Percentiles rank a stretch among this genome's conserved stretches.
phyloP scores from a whole-genome alignment of 2,888 invertebrate species.

The Chironomus tentans region DNA sequence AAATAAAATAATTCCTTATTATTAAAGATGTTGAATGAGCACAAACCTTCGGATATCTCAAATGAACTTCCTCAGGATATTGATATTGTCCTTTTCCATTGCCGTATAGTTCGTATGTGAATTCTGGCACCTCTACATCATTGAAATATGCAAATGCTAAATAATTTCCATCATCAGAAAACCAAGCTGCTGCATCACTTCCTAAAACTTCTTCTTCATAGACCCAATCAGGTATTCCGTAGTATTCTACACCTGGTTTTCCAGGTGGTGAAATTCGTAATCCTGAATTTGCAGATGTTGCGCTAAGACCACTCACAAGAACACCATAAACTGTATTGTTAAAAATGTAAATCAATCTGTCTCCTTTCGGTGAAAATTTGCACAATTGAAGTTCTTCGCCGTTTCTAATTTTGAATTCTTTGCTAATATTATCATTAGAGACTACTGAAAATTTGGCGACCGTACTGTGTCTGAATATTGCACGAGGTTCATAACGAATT shows the following conservation, averaged over 20 bases:
- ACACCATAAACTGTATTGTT: conserved; percentile 59
- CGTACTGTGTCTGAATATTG: conserved; percentile 53
- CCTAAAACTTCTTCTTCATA: conserved; percentile 82
- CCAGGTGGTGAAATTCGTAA: conserved; percentile 56
- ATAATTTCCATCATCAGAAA: conserved; percentile 58
- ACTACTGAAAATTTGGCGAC: conserved; percentile 54
- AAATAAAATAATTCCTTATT: too few relatives aligned
- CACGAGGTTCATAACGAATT: conserved; percentile 36
- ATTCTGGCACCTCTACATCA: conserved; percentile 56
- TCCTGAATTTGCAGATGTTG: conserved; percentile 34
- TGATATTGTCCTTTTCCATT: conserved; percentile 49
- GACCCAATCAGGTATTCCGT: conserved; percentile 85
- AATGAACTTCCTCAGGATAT: conserved; percentile 55
- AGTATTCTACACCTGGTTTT: conserved; percentile 56
- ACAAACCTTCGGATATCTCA: conserved; percentile 66
- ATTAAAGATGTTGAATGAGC: too few relatives aligned
- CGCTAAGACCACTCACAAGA: conserved; percentile 31
- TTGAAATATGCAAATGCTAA: conserved; percentile 66
- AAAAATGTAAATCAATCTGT: conserved; percentile 52
- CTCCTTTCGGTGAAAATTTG: conserved; percentile 48
- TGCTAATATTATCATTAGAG: conserved; percentile 47
- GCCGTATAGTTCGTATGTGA: conserved; percentile 58
- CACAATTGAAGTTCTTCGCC: conserved; percentile 53
- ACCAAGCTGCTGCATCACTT: conserved; percentile 66
- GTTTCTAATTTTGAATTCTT: conserved; percentile 45